A percentile compares a stretch with the other conserved stretches of the same genome.
Evolutionary conservation across 1,140 invertebrate genomes (phyloP).

Genomic region (Dreissena rostriformis): DNA sequence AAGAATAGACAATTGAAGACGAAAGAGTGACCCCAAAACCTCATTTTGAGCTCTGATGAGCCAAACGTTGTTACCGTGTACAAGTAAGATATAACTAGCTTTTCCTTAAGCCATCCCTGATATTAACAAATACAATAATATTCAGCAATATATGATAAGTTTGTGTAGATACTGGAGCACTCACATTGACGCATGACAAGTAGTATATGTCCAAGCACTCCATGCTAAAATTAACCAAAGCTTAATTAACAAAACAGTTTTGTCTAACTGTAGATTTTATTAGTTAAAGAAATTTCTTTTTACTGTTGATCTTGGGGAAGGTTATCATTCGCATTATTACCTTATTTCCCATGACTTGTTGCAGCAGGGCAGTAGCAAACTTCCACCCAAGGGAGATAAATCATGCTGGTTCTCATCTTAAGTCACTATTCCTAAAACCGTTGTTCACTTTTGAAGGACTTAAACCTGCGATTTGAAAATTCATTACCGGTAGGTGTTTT

Average conservation of each 20-base stretch:
- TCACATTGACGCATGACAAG: not conserved
- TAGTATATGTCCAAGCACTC: no score
- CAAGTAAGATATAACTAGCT: no score
- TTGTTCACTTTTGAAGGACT: conserved; percentile 27
- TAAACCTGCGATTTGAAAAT: conserved; percentile 20
- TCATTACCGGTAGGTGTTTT: conserved; percentile 30
- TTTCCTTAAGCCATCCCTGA: no score
- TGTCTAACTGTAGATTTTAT: conserved; percentile 33
- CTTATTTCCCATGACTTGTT: conserved; percentile 23
- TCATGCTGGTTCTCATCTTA: conserved; percentile 20
- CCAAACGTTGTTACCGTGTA: no score
- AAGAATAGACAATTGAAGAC: no score
- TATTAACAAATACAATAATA: no score
- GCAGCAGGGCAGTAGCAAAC: conserved; percentile 12
- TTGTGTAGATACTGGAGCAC: no score
- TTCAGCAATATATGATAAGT: no score
- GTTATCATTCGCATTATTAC: conserved; percentile 25
- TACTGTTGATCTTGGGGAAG: conserved; percentile 44
- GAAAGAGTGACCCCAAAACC: no score
- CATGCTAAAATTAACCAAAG: not conserved
- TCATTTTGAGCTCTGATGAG: no score
- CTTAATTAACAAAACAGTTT: not conserved
- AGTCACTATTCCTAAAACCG: not conserved
- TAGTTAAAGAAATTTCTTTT: conserved; percentile 44
- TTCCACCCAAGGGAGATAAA: conserved; percentile 43